Conservation (phyloP, 2,797 vertebrate genomes). For the Chaetodon trifasciatus region DNA sequence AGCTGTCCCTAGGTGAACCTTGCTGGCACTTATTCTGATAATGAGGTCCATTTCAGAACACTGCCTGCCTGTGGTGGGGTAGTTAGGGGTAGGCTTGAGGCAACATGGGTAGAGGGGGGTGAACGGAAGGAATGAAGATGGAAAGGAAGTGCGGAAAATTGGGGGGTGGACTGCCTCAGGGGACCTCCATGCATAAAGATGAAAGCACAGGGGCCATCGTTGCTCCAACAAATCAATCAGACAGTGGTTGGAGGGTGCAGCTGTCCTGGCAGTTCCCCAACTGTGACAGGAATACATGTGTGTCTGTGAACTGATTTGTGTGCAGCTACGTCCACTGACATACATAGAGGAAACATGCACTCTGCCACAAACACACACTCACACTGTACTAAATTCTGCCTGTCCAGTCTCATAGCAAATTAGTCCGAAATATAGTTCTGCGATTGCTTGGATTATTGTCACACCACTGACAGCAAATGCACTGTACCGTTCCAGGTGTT, state of each 20-base stretch:
- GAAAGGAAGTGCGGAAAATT: constrained; percentile 47
- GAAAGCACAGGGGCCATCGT: constrained; percentile 61
- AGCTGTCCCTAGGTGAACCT: constrained; percentile 63
- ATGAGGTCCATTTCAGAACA: constrained; percentile 66
- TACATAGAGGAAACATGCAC: not conserved
- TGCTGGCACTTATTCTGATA: constrained; percentile 64
- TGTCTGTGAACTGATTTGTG: constrained; percentile 13
- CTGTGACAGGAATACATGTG: constrained; percentile 60
- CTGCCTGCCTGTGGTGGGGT: constrained; percentile 47
- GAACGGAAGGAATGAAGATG: constrained; percentile 36
- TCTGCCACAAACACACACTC: not conserved
- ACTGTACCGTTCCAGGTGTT: not conserved
- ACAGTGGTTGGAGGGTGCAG: constrained; percentile 69
- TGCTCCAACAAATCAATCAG: constrained; percentile 75
- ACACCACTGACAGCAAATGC: not conserved
- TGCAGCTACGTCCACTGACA: constrained; percentile 23
- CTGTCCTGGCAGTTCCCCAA: constrained; percentile 58
- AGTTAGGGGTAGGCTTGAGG: constrained; percentile 26
- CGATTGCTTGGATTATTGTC: not conserved
- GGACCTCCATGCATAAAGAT: constrained; percentile 74
- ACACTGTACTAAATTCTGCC: constrained; percentile 5
- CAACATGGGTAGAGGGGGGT: constrained; percentile 22
- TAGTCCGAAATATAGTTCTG: not conserved
- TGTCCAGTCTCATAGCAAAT: not conserved
- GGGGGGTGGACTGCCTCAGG: constrained; percentile 28